These are phyloP conservation scores for Pseudopleuronectes americanus DNA, from an alignment of 2,797 vertebrate species.

Conservation along the genomic window DNA sequence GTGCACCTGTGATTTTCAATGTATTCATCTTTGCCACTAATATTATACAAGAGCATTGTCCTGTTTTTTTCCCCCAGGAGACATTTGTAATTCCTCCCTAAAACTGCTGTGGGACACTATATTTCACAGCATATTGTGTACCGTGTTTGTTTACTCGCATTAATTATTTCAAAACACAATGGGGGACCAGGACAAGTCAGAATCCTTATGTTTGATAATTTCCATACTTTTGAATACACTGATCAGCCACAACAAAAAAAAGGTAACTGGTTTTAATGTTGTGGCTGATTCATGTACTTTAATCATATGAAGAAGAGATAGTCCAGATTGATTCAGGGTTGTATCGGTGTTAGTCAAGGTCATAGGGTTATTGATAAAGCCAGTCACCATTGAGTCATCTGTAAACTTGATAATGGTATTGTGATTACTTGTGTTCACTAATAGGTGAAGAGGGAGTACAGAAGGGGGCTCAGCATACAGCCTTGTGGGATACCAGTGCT, in stretches of 20 bases:
- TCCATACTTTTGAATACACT: background rate
- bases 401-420: background rate
- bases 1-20: slow-evolving; percentile 46
- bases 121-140: slow-evolving; percentile 1
- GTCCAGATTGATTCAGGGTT: too few species aligned
- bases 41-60: slow-evolving; percentile 5
- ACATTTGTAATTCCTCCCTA: slow-evolving; percentile 28
- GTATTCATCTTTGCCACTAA: slow-evolving; percentile 11
- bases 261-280: too few species aligned
- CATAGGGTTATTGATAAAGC: too few species aligned
- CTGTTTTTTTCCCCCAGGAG: slow-evolving; percentile 19
- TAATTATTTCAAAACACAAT: background rate
- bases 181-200: too few species aligned
- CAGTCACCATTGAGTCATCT: background rate
- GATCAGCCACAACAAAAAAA: background rate
- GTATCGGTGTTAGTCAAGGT: too few species aligned
- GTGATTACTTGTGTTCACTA: background rate
- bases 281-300: too few species aligned
- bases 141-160: background rate
- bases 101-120: slow-evolving; percentile 9
- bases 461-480: background rate
- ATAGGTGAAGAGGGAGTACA: background rate
- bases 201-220: background rate
- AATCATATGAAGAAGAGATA: too few species aligned
- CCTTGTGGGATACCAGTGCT: background rate